A percentile compares a stretch with the other conserved stretches of the same genome.
These are phyloP conservation scores for Bothrops jararaca DNA, from an alignment of 2,113 vertebrate species.

Conservation along the genomic window DNA sequence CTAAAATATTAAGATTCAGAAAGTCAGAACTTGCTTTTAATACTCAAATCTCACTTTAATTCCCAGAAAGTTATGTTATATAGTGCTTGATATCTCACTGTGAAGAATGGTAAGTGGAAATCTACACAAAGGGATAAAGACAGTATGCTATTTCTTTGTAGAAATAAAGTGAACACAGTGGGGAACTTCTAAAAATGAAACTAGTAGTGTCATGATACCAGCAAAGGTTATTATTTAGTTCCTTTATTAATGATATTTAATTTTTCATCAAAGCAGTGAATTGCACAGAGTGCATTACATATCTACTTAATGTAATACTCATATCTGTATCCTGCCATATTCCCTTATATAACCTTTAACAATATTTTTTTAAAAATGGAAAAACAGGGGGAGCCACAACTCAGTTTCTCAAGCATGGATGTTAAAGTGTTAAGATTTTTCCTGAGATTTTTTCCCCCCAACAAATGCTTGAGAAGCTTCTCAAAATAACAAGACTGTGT, in stretches of 20 bases:
- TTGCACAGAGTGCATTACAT: background rate
- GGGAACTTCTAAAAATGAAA: background rate
- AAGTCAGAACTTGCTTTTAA: background rate
- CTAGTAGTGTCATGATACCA: background rate
- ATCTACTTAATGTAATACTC: background rate
- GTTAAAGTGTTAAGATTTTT: background rate
- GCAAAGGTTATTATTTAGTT: background rate
- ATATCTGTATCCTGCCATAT: background rate
- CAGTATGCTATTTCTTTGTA: background rate
- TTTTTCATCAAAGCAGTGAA: conserved; percentile 4
- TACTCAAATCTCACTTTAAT: background rate
- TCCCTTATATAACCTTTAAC: background rate
- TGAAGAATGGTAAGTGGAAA: background rate
- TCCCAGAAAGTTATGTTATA: background rate
- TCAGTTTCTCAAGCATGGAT: background rate
- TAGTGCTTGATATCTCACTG: background rate
- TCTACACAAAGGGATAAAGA: background rate
- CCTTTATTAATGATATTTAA: background rate
- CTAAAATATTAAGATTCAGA: background rate
- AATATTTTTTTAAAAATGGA: background rate
- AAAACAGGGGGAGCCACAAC: background rate
- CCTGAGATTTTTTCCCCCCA: background rate
- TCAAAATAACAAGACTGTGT: background rate
- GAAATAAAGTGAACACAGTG: background rate
- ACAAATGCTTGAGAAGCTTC: background rate